phyloP scores from a whole-genome alignment of 2,888 invertebrate species.

The Halocaridina rubra region DNA sequence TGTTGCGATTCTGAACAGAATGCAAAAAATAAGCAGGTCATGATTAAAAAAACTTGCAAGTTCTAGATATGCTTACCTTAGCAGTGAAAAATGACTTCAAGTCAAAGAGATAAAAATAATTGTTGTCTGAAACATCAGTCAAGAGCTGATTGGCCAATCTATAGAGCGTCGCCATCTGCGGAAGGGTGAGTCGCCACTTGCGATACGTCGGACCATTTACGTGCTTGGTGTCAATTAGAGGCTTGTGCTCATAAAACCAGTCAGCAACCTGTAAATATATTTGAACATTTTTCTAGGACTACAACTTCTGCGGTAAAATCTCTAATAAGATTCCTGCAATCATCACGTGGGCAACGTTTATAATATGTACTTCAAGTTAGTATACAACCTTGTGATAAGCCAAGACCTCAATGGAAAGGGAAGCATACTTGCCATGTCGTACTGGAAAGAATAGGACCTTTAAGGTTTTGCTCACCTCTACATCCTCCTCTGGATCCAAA shows the following conservation, averaged over 20 bases:
- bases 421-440: no score
- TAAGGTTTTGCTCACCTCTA: slow-evolving; percentile 73
- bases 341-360: no score
- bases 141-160: slow-evolving; percentile 96
- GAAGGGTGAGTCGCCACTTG: slow-evolving; percentile 94
- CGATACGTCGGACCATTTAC: slow-evolving; percentile 98
- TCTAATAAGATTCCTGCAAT: no score
- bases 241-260: slow-evolving; percentile 99
- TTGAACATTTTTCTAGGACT: no score
- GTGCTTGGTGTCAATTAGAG: slow-evolving; percentile 87
- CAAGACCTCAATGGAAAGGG: no score
- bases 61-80: slow-evolving; percentile 74
- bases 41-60: no score
- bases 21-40: no score
- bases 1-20: no score
- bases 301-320: no score
- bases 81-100: slow-evolving; percentile 99
- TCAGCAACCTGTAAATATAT: slow-evolving; percentile 77
- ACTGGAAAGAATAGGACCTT: no score
- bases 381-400: no score
- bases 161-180: slow-evolving; percentile 97
- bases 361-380: no score
- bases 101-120: slow-evolving; percentile 99
- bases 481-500: slow-evolving; percentile 93
- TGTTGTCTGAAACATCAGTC: slow-evolving; percentile 97